phyloP scores from a whole-genome alignment of 1,140 invertebrate genomes.

The Hylaeus volcanicus region DNA sequence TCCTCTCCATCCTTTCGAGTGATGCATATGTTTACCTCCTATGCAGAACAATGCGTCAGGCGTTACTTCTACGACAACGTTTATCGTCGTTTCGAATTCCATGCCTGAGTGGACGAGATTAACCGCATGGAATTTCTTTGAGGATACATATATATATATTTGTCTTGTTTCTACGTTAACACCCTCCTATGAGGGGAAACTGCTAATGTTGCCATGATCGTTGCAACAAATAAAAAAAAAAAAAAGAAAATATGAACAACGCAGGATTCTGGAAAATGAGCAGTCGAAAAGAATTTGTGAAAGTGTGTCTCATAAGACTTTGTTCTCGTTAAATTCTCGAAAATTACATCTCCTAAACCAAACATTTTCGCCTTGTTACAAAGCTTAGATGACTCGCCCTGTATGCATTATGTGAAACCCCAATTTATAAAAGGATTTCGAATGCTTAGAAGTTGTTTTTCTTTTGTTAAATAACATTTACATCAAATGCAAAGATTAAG shows the following conservation, averaged over 20 bases:
- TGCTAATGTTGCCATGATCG: slow-evolving; percentile 64
- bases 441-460: neutral
- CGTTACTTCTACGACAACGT: slow-evolving; percentile 54
- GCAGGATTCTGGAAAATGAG: slow-evolving; percentile 64
- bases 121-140: slow-evolving; percentile 73
- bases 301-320: slow-evolving; percentile 21
- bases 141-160: slow-evolving; percentile 45
- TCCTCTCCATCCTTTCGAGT: slow-evolving; percentile 42
- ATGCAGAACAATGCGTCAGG: slow-evolving; percentile 48
- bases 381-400: too few relatives aligned
- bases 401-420: too few relatives aligned
- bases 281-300: slow-evolving; percentile 53
- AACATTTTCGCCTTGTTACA: too few relatives aligned
- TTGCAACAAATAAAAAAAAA: slow-evolving; percentile 51
- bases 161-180: slow-evolving; percentile 65
- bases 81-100: slow-evolving; percentile 60
- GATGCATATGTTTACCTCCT: slow-evolving; percentile 50
- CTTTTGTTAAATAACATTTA: neutral
- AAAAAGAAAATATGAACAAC: slow-evolving; percentile 44
- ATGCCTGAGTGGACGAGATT: slow-evolving; percentile 68
- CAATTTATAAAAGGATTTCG: too few relatives aligned
- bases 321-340: slow-evolving; percentile 10
- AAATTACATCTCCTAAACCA: too few relatives aligned
- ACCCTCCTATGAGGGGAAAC: slow-evolving; percentile 61
- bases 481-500: neutral